Base-by-base conservation (phyloP, 2,113 vertebrate genomes). In the Channa maculata region DNA sequence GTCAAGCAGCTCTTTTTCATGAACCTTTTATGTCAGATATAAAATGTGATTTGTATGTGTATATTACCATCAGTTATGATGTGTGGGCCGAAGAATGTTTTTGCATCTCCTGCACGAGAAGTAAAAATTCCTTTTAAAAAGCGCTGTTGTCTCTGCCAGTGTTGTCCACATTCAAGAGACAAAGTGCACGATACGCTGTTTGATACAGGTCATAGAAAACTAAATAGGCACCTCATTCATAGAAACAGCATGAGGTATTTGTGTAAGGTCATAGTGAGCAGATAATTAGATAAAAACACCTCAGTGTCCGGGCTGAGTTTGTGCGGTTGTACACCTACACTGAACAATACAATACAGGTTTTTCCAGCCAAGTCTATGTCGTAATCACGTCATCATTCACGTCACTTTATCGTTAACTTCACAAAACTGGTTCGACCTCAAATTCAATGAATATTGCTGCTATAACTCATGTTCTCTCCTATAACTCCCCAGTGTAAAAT, bases 291-390 rank as follows among this genome's bases (percentile, higher is more conserved):
- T 24, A 55, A 24, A 24, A 24, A 24, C 1, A 45, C 75, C 52
- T 73, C 41, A 65, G 60, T 14, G 65, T 71, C 77, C 77, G 33
- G 65, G 70, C 65, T 38, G 83, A 10, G 37, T 69, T 41, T 70
- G 61, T 63, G 76, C 24, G 36, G 64, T n/a, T 50, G 55, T 44
- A 59, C 77, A 61, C 85, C 87, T 44, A 83, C 87, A 36, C 59
- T 5, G 46, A 77, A 34, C 54, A 79, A 46, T 82, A 78, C 73
- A 55, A 5, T 15, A 63, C n/a, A n/a, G 52, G 48, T 4, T 65
- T 48, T 52, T 61, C 53, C 0, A 39, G 67, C 83, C 65, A 76
- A 76, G 44, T 79, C 48, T 46, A 5, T 71, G 69, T 55, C 3
- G 51, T 63, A 73, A 85, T 72, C 36, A 52, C 53, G 52, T 63